phyloP scores from a whole-genome alignment of 2,797 vertebrate genomes.

The Okamejei kenojei region DNA sequence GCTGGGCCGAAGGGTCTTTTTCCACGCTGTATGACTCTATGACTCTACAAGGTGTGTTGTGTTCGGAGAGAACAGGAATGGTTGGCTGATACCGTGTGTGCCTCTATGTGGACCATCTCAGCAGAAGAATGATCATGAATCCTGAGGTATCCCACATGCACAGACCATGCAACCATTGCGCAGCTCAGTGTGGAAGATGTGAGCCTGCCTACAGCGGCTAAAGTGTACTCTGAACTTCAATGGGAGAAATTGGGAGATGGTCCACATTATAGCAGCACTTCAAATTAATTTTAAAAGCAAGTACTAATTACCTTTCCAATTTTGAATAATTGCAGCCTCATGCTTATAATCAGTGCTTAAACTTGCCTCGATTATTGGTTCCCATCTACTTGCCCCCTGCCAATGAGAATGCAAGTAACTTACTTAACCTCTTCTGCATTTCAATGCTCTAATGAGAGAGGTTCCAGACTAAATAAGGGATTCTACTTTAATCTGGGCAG shows the following conservation, averaged over 20 bases:
- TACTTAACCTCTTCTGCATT: not conserved
- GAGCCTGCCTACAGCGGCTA: not conserved
- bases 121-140: not conserved
- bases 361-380: not conserved
- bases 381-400: not conserved
- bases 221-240: not conserved
- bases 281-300: not conserved
- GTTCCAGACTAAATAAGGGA: not conserved
- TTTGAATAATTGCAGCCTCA: not conserved
- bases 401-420: not conserved
- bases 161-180: not conserved
- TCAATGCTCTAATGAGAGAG: not conserved
- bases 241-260: not conserved
- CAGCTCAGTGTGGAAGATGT: not conserved
- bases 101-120: not conserved
- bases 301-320: not conserved
- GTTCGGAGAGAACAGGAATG: not conserved
- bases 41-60: not conserved
- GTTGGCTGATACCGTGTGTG: not conserved
- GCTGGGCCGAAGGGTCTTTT: too few species aligned
- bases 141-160: not conserved
- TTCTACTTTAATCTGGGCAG: not conserved
- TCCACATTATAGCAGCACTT: constrained; percentile 5
- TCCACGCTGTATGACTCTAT: too few species aligned
- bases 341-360: not conserved